Base-by-base conservation (phyloP, 2,888 invertebrate genomes). In the Drosophila paramelanica region DNA sequence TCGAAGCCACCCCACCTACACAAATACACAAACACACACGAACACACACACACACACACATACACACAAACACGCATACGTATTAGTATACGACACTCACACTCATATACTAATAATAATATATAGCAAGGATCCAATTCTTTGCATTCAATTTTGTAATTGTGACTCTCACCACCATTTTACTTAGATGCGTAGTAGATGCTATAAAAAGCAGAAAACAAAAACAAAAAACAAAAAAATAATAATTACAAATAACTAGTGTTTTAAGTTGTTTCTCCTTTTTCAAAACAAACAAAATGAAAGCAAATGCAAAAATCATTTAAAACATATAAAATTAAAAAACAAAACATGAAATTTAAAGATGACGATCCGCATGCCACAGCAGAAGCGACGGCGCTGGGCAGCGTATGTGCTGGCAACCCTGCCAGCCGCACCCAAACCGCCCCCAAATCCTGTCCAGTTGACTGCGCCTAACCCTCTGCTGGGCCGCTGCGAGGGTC, bases 1-100 rank as follows among this genome's bases (percentile, higher is more conserved):
- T 88, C 87, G 86, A 86, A 86, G 88, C 88, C 86, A 88, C 88
- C 86, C 86, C 86, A 86, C 86, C 88, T 86, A 88, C 88, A 88
- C 86, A 83, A 56, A 71, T 42, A 81, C 65, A 81, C 47, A 80
- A 25, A 69, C 39, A 61, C 41, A 67, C 41, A 73, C 46, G 65
- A 38, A 67, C 17, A 68, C 42, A 77, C 8, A 41, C 42, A 13
- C 13, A 36, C 36, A 36, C 36, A 36, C 50, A 79, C 53, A 78
- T 50, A 72, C 33, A 80, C 49, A 77, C 52, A 59, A 33, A 71
- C 23, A 68, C 43, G 51, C 25, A 67, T 52, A 71, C 64, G 53
- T 38, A 62, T 64, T 47, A 67, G 68, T 67, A 69, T 69, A 59
- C 68, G 53, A 74, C 69, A 78, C 77, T 71, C 69, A 82, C 74